Percentiles rank a stretch among this genome's conserved stretches.
Conservation (phyloP, 2,113 vertebrate species). For the Hydrolagus affinis region DNA sequence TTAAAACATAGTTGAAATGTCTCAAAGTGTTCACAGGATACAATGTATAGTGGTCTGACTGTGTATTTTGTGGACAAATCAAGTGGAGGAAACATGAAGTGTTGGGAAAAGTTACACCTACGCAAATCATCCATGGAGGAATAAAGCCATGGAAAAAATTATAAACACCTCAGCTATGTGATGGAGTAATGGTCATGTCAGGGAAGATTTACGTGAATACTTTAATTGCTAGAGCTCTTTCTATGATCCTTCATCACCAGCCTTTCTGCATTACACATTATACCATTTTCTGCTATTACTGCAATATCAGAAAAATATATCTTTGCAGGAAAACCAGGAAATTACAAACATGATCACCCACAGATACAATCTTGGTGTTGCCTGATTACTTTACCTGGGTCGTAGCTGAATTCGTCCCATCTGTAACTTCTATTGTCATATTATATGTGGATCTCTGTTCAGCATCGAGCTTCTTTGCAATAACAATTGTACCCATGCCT, state of each 20-base stretch:
- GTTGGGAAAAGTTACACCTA: too few species aligned
- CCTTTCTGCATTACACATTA: background rate
- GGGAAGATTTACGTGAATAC: background rate
- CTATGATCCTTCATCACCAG: background rate
- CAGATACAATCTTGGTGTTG: background rate
- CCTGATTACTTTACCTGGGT: conserved; percentile 68
- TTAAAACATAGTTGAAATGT: too few species aligned
- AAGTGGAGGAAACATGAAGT: too few species aligned
- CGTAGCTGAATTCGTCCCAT: conserved; percentile 75
- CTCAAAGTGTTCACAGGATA: too few species aligned
- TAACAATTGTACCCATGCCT: conserved; percentile 83
- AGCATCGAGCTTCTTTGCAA: conserved; percentile 84
- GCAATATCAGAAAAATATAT: background rate
- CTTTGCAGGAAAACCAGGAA: background rate
- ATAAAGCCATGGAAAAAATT: background rate
- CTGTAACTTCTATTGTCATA: conserved; percentile 85
- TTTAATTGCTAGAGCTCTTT: background rate
- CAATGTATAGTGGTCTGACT: too few species aligned
- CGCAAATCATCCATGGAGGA: too few species aligned
- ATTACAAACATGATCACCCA: background rate
- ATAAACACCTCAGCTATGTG: background rate
- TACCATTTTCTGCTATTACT: background rate
- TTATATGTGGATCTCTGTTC: conserved; percentile 87
- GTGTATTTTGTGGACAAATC: too few species aligned
- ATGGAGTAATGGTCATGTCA: background rate